Percentiles rank a stretch among this genome's conserved stretches.
phyloP scores from a whole-genome alignment of 2,888 invertebrate genomes.

The Micropterix aruncella region DNA sequence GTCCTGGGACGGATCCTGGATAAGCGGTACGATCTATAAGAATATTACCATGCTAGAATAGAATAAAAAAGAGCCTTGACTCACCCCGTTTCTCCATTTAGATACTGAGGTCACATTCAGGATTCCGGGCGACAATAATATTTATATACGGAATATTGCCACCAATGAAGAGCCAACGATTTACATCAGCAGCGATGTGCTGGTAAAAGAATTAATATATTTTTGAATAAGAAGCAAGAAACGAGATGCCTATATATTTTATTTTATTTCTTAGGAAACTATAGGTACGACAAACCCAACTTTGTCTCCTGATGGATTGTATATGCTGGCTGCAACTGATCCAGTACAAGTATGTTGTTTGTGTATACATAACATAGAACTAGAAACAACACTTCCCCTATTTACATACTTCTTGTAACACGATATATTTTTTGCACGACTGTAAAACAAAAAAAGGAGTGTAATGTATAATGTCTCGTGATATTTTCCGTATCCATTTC shows the following conservation, averaged over 20 bases:
- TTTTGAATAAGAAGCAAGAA: no score
- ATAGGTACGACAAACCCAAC: slow-evolving; percentile 29
- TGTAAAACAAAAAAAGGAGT: no score
- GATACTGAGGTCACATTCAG: slow-evolving; percentile 41
- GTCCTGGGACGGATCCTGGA: no score
- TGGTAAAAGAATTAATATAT: slow-evolving; percentile 27
- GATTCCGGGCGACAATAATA: slow-evolving; percentile 25
- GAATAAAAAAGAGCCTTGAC: no score
- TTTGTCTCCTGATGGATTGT: slow-evolving; percentile 28
- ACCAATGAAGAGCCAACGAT: slow-evolving; percentile 18
- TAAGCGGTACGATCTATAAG: no score
- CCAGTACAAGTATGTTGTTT: slow-evolving; percentile 25
- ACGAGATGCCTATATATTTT: not conserved
- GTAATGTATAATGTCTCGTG: not conserved
- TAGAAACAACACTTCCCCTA: no score
- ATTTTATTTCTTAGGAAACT: no score
- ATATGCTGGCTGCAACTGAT: slow-evolving; percentile 31
- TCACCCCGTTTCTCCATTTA: slow-evolving; percentile 21
- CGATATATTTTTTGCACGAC: no score
- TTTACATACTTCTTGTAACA: no score
- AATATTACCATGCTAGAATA: no score
- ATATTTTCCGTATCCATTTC: no score
- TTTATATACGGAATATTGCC: slow-evolving; percentile 32
- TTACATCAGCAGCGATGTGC: slow-evolving; percentile 29
- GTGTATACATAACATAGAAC: not conserved